These are phyloP conservation scores for Thaumatotibia leucotreta DNA, from an alignment of 1,140 invertebrate species.

Conservation along the genomic window DNA sequence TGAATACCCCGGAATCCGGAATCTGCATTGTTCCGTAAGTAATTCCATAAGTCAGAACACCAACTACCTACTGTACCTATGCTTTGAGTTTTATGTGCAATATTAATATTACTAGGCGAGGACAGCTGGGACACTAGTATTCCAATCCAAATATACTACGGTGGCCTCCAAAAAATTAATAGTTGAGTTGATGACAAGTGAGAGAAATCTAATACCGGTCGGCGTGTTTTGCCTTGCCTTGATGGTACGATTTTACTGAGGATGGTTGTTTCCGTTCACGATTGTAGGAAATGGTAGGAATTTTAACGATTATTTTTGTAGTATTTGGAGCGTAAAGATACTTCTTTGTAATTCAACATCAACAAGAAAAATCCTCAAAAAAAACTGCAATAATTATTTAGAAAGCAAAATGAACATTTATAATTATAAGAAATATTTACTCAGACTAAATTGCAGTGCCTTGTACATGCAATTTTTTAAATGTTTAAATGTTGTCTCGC, in stretches of 20 bases:
- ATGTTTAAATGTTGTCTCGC: not conserved
- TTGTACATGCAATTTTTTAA: too few species aligned
- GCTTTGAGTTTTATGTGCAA: too few species aligned
- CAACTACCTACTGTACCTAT: too few species aligned
- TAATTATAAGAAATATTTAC: too few species aligned
- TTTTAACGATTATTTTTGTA: not conserved
- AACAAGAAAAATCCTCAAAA: not conserved
- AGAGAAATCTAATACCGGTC: not conserved
- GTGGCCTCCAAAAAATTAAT: not conserved
- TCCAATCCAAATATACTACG: too few species aligned
- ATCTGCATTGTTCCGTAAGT: too few species aligned
- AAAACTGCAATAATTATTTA: not conserved
- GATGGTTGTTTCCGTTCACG: not conserved
- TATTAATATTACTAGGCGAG: too few species aligned
- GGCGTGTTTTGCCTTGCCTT: conserved; percentile 1
- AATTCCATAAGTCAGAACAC: too few species aligned
- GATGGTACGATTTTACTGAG: not conserved
- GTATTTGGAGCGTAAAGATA: not conserved
- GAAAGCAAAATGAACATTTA: too few species aligned
- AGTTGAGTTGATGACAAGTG: not conserved
- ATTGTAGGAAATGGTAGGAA: not conserved
- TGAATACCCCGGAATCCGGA: too few species aligned
- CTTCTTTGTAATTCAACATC: not conserved
- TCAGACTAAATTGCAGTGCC: too few species aligned
- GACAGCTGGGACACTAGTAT: too few species aligned